Evolutionary conservation across 2,113 vertebrate species (phyloP).

Genomic region (Percina caprodes): DNA sequence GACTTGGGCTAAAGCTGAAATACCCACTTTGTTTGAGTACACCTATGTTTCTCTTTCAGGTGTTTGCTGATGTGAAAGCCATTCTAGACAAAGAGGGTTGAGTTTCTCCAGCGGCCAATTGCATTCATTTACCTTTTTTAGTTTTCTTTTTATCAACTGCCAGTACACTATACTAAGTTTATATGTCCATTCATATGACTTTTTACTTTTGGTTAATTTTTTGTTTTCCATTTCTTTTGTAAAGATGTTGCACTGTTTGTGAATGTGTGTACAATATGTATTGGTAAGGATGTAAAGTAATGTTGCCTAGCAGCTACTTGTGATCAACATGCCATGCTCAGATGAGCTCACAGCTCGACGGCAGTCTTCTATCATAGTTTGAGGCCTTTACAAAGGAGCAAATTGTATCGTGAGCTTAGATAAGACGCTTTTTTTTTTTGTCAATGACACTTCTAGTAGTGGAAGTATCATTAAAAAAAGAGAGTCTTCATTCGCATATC

Average conservation of each 20-base stretch:
- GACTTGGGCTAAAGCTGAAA: not conserved
- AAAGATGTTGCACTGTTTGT: slow-evolving; percentile 55
- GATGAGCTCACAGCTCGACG: slow-evolving; percentile 7
- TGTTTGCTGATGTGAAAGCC: slow-evolving; percentile 92
- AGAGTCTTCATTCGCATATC: not conserved
- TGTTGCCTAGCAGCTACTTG: slow-evolving; percentile 19
- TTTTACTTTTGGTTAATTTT: slow-evolving; percentile 60
- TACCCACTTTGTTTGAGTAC: not conserved
- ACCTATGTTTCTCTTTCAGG: slow-evolving; percentile 81
- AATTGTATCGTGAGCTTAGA: slow-evolving; percentile 13
- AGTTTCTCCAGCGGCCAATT: slow-evolving; percentile 53
- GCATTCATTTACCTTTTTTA: slow-evolving; percentile 49
- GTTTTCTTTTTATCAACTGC: slow-evolving; percentile 66
- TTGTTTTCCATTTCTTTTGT: slow-evolving; percentile 62
- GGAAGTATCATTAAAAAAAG: not conserved
- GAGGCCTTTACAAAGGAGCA: slow-evolving; percentile 33
- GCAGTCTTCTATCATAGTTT: slow-evolving; percentile 42
- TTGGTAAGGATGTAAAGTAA: slow-evolving; percentile 36
- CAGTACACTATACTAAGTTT: slow-evolving; percentile 59
- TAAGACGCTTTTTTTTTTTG: not conserved
- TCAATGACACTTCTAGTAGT: slow-evolving; percentile 14
- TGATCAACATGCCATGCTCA: slow-evolving; percentile 6
- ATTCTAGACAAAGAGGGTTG: slow-evolving; percentile 92
- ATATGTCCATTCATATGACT: slow-evolving; percentile 55
- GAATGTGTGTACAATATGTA: slow-evolving; percentile 25